Base-by-base conservation (phyloP, 2,113 vertebrate genomes). In the Shinisaurus crocodilurus region DNA sequence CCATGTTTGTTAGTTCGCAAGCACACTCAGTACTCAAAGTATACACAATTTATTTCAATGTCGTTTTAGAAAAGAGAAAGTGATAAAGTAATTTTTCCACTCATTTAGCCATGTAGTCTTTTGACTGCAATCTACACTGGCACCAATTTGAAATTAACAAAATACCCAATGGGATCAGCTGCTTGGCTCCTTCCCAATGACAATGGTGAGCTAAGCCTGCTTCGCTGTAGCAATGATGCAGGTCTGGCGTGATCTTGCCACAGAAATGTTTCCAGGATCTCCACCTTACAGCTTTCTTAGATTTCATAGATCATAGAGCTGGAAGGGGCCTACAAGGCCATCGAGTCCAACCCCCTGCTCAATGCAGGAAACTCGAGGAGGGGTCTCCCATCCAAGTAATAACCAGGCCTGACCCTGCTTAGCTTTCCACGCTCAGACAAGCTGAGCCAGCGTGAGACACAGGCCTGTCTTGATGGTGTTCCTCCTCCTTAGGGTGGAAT, bases 141-240 rank as follows among this genome's bases (percentile, higher is more conserved):
- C 92, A 90, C 57, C 92, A 63, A 89, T 92, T 96, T 94, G 92
- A 96, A 96, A 92, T 85, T 93, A 92, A 95, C 93, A 94, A 95
- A 95, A 60, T 34, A 91, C 63, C 90, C 86, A 93, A 93, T 89
- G 88, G 91, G 92, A 94, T 95, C 93, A 90, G 90, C 89, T 95
- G 90, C 89, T 95, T 13, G 7, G 27, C 25, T 88, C 45, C 25
- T 82, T 88, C 76, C 25, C 65, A 82, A 23, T 93, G 86, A 96
- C 93, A 96, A 92, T 60, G 91, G 89, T 88, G 91, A 92, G 67
- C 79, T 90, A 85, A 94, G 76, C 82, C 80, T 0, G 0, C 84
- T 91, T 90, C 81, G 3, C 83, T 34, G 75, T 82, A 88, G 54
- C 77, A 85, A 45, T 89, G 87, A 93, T 91, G 54, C 91, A 94